Evolutionary conservation across 2,888 invertebrate species (phyloP).

Genomic region (Macrosoma leucophasiata): DNA sequence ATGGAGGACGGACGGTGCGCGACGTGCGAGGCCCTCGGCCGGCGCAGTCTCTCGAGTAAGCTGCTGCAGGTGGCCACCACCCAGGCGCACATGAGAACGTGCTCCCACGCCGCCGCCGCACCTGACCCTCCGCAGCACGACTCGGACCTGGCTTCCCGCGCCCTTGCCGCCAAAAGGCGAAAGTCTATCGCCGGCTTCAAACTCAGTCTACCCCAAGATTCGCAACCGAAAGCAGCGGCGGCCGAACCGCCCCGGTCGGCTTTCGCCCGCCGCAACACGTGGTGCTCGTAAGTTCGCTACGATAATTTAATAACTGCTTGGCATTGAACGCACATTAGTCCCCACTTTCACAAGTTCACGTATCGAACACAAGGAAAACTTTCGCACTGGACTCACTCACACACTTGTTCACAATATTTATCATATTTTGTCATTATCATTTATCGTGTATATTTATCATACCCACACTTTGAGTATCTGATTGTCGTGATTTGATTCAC

Average conservation of each 20-base stretch:
- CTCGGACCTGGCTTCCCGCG: conserved; percentile 57
- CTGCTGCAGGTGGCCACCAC: conserved; percentile 67
- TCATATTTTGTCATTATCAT: no score
- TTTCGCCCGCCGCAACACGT: conserved; percentile 67
- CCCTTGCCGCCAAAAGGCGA: conserved; percentile 64
- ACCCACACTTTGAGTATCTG: no score
- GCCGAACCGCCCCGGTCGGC: conserved; percentile 45
- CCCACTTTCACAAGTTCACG: no score
- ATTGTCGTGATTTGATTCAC: no score
- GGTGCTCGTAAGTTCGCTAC: conserved; percentile 75
- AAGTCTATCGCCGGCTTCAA: conserved; percentile 66
- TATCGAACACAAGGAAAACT: no score
- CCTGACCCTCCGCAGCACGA: conserved; percentile 50
- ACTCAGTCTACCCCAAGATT: conserved; percentile 52
- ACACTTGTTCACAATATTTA: no score
- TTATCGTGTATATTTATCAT: no score
- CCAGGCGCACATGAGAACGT: conserved; percentile 68
- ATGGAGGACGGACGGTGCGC: conserved; percentile 70
- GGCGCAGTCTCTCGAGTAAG: conserved; percentile 61
- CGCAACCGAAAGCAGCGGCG: conserved; percentile 41
- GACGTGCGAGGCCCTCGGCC: conserved; percentile 66
- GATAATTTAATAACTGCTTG: no score
- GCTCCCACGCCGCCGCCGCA: conserved; percentile 47
- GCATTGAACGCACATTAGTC: no score
- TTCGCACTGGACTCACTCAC: no score